Evolutionary conservation across 2,888 invertebrate genomes (phyloP), one percentile per base, ranked within the genome.

Genomic region (Drosophila leonis): DNA sequence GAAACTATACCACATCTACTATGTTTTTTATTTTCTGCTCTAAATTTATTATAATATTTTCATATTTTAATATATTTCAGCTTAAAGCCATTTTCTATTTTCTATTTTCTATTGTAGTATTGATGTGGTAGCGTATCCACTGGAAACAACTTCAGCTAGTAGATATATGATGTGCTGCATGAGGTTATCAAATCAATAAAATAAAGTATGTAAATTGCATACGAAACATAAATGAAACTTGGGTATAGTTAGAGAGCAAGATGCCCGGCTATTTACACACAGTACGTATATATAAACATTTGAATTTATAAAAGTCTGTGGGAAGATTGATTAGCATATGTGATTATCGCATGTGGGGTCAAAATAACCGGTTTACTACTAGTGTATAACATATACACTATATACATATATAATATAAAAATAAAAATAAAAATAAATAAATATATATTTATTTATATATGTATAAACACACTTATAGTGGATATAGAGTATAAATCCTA

Each of bases 181-280:
- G 66, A 71, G 84, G 76, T 72, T 74, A 80, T 72, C 41, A 65
- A 82, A 82, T 82, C 87, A 87, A 84, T 70, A 77, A 81, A 71
- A 46, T 64, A 56, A 85, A 78, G 74, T 83, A 79, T 87, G 80
- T 73, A 85, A 84, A 84, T 84, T 72, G 71, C 78, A 61, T 61
- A 54, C 61, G 66, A 73, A 77, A 74, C 66, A 20, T 31, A 20
- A 24, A 46, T 61, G 27, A 68, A 71, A 44, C 66, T 65, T 60
- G 63, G 54, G 55, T 24, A 20, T 52, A 65, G 55, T 65, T 64
- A 27, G 48, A 31, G 13, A 56, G 44, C 41, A 52, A 37, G 29
- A 60, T 10, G 42, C 31, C 7, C 31, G 44, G 15, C 55, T 20
- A 54, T 27, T 46, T 12, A 20, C 15, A 64, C 39, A 37, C 39